These are phyloP conservation scores for Aporrectodea caliginosa DNA, from an alignment of 1,140 invertebrate species.

Conservation along the genomic window DNA sequence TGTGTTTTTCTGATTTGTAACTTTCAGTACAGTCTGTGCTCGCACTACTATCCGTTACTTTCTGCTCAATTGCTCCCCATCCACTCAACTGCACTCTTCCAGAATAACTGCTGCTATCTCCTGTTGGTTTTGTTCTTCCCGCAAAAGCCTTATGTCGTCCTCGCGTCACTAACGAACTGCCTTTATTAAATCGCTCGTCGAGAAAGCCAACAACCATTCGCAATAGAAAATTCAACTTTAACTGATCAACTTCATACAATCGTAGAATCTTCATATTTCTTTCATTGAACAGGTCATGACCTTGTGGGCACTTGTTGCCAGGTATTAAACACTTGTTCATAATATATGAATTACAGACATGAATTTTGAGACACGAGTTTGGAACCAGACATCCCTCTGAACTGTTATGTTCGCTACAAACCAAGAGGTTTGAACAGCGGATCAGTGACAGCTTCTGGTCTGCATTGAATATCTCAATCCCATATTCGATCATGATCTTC, in stretches of 20 bases:
- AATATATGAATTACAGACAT: background rate
- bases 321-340: background rate
- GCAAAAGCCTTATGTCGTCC: no score
- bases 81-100: no score
- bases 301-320: background rate
- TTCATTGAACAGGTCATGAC: background rate
- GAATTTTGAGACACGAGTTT: background rate
- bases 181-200: no score
- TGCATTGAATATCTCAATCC: background rate
- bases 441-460: background rate
- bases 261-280: background rate
- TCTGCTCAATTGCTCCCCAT: no score
- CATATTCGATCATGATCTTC: background rate
- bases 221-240: background rate
- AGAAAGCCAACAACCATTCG: background rate
- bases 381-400: background rate
- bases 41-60: no score
- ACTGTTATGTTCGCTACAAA: background rate
- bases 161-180: no score
- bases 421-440: background rate
- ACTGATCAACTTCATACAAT: background rate
- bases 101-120: no score
- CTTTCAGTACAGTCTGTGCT: no score
- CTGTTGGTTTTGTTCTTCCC: no score
- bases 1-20: no score